These are phyloP conservation scores for Drosophila demipolita DNA, from an alignment of 2,888 invertebrate species.

Conservation along the genomic window DNA sequence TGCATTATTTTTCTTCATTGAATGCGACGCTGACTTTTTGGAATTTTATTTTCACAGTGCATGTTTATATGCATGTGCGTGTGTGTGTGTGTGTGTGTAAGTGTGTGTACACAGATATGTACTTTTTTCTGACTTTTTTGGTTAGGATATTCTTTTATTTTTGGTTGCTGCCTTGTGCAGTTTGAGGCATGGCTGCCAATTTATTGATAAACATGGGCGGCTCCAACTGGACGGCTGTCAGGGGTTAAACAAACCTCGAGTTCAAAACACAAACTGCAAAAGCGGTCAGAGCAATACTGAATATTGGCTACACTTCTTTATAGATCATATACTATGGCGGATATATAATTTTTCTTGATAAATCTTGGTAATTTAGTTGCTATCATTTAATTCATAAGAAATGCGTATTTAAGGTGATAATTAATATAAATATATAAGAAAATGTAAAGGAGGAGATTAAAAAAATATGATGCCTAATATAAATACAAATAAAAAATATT, in stretches of 20 bases:
- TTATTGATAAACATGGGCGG: conserved; percentile 71
- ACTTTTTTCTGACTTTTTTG: conserved; percentile 52
- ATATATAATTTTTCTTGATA: neutral
- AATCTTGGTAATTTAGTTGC: neutral
- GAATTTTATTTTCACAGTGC: conserved; percentile 63
- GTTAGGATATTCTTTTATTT: conserved; percentile 47
- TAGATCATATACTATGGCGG: rapidly evolving
- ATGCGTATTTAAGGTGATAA: no score
- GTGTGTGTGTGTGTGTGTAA: conserved; percentile 7
- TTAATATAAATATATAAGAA: neutral
- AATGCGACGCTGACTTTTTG: conserved; percentile 58
- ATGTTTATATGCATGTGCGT: conserved; percentile 24
- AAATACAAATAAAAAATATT: no score
- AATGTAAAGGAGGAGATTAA: neutral
- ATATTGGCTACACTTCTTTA: conserved; percentile 4
- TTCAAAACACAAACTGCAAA: conserved; percentile 12
- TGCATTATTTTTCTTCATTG: conserved; percentile 34
- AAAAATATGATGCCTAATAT: no score
- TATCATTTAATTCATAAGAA: neutral
- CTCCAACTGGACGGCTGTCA: conserved; percentile 17
- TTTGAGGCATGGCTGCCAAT: conserved; percentile 68
- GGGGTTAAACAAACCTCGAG: conserved; percentile 47
- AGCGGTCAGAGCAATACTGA: neutral
- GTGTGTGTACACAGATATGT: neutral
- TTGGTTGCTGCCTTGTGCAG: conserved; percentile 33